Base-by-base conservation (phyloP, 2,888 invertebrate genomes). In the Balanococcus diminutus region DNA sequence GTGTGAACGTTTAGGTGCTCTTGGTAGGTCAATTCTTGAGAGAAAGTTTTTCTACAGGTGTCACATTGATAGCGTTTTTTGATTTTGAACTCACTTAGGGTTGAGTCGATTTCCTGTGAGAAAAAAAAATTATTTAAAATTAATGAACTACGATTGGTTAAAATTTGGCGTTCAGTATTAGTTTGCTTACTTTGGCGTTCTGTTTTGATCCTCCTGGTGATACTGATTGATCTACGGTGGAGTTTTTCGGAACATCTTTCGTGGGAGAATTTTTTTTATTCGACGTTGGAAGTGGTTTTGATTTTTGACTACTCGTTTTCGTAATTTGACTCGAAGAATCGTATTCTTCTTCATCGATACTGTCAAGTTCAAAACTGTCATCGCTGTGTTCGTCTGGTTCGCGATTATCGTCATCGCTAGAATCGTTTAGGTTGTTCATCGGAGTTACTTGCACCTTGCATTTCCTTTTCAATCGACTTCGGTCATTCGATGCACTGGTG, bases 1-100 rank as follows among this genome's bases (percentile, higher is more conserved):
- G 75, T 51, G 22, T 85, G 85, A 79, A 85, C 51, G 25, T 79
- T 85, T 32, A 85, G 11, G 32, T 85, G 85, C 5, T 85, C 85
- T 72, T 79, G 75, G n/a, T 79, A 85, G 11, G 79, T 75, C 2
- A 79, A 9, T 11, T 79, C 46, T 46, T 46, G 75, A 2, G 46
- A 72, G 31, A 85, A 85, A n/a, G 75, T 31, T 42, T 42, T 75
- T 9, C 31, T 16, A 19, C 85, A 85, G 25, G 75, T 75, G 16
- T 4, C 79, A 14, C 85, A 85, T n/a, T 1, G n/a, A 14, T 25
- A 28, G 0, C 32, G 32, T 42, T 84, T 75, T n/a, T 72, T 36
- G 11, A 75, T 42, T 25, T 72, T 67, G 25, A 8, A 39, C 28
- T 56, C 51, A n/a, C n/a, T 42, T 82, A 19, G 11, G 22, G 6